Conservation (phyloP, 2,113 vertebrate genomes). For the Dicerorhinus sumatrensis region DNA sequence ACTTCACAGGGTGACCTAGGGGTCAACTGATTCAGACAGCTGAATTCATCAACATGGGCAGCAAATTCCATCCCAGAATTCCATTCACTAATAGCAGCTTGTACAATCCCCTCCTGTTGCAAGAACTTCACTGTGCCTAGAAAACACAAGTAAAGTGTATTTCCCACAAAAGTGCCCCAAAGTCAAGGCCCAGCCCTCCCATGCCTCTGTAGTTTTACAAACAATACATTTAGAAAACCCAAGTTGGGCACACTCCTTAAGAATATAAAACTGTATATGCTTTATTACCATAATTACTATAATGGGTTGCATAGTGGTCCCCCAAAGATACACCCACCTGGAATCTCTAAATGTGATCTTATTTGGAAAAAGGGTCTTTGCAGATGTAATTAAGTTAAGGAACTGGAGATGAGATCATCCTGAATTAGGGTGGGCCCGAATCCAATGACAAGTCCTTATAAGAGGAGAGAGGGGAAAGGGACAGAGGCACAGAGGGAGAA, state of each 20-base stretch:
- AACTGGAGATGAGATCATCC: background rate
- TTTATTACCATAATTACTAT: background rate
- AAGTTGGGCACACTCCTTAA: background rate
- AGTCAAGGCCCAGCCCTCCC: background rate
- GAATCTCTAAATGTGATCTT: background rate
- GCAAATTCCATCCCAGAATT: slow-evolving; percentile 7
- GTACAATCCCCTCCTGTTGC: background rate
- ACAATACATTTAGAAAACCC: background rate
- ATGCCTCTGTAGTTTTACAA: background rate
- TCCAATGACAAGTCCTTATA: background rate
- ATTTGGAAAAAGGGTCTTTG: background rate
- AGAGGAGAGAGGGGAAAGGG: background rate
- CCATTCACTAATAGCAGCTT: background rate
- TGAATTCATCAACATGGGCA: slow-evolving; percentile 16
- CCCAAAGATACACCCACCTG: background rate
- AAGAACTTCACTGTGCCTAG: background rate
- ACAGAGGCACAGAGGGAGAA: background rate
- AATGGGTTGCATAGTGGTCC: background rate
- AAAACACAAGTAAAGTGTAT: background rate
- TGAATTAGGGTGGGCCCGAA: background rate
- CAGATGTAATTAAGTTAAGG: background rate
- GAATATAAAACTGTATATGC: background rate
- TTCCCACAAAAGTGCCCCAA: background rate
- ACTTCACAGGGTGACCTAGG: slow-evolving; percentile 23
- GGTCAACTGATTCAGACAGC: slow-evolving; percentile 49